Conservation (phyloP, 2,797 vertebrate species). For the Psittacula derbiana region DNA sequence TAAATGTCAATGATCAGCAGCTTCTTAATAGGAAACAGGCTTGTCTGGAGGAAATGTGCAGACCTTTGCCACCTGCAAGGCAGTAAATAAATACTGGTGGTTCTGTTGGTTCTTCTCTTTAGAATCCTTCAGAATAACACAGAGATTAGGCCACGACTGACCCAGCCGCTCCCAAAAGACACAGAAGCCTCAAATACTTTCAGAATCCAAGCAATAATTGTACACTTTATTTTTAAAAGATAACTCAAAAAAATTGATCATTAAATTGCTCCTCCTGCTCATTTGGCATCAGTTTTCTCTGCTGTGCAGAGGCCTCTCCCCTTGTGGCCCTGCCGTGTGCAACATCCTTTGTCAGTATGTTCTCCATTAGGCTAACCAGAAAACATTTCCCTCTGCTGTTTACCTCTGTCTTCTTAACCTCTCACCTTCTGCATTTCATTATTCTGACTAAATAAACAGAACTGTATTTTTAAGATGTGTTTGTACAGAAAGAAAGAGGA, state of each 20-base stretch:
- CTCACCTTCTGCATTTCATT: neutral
- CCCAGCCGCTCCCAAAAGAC: neutral
- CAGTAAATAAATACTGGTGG: neutral
- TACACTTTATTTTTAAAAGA: neutral
- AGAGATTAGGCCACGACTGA: neutral
- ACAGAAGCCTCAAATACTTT: neutral
- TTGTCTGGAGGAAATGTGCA: neutral
- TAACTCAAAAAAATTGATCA: neutral
- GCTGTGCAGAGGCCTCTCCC: neutral
- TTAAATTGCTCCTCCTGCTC: neutral
- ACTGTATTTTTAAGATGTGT: neutral
- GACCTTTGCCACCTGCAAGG: constrained; percentile 13
- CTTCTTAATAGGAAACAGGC: neutral
- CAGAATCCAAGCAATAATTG: neutral
- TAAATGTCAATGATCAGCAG: constrained; percentile 32
- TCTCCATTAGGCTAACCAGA: neutral
- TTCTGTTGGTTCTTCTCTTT: neutral
- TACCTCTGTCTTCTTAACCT: neutral
- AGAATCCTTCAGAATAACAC: neutral
- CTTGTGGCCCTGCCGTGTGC: neutral
- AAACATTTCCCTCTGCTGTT: constrained; percentile 4
- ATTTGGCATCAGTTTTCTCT: neutral
- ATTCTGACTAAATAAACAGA: neutral
- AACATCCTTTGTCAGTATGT: neutral
- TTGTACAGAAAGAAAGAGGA: neutral